These are phyloP conservation scores for Herminia tarsipennalis DNA, from an alignment of 2,888 invertebrate genomes.

Conservation along the genomic window DNA sequence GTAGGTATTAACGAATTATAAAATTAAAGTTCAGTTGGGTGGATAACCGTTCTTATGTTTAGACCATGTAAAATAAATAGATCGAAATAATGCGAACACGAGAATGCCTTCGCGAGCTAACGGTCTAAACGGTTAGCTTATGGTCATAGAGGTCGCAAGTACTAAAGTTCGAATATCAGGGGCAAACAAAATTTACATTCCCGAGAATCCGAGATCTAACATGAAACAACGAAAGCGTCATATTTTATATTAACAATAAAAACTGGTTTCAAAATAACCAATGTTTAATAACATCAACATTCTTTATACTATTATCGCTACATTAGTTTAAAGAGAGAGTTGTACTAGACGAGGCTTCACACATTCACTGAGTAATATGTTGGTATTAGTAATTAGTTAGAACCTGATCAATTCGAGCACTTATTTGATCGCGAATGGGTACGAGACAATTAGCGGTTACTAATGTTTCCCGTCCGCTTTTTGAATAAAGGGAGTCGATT, in stretches of 20 bases:
- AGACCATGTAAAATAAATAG: conserved; percentile 41
- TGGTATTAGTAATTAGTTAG: conserved; percentile 53
- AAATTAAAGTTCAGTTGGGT: not conserved
- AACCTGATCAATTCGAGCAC: conserved; percentile 48
- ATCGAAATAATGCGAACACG: conserved; percentile 45
- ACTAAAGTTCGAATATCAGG: conserved; percentile 37
- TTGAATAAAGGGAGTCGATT: conserved; percentile 15
- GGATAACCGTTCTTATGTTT: conserved; percentile 26
- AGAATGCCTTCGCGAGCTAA: conserved; percentile 40
- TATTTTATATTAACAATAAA: conserved; percentile 41
- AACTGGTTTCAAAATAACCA: conserved; percentile 50
- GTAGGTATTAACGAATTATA: no score
- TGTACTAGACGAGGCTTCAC: conserved; percentile 43
- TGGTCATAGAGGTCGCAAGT: conserved; percentile 53
- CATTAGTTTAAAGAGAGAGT: conserved; percentile 47
- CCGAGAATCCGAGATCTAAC: conserved; percentile 26
- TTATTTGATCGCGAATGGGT: conserved; percentile 38
- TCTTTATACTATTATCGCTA: conserved; percentile 56
- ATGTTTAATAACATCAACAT: conserved; percentile 61
- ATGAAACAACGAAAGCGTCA: conserved; percentile 36
- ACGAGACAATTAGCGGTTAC: conserved; percentile 42
- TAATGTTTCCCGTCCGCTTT: conserved; percentile 34
- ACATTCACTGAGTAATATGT: conserved; percentile 50
- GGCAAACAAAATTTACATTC: conserved; percentile 35
- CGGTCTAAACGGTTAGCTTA: conserved; percentile 48